A percentile compares a stretch with the other conserved stretches of the same genome.
Conservation (phyloP, 2,113 vertebrate genomes). For the Tachycineta bicolor region DNA sequence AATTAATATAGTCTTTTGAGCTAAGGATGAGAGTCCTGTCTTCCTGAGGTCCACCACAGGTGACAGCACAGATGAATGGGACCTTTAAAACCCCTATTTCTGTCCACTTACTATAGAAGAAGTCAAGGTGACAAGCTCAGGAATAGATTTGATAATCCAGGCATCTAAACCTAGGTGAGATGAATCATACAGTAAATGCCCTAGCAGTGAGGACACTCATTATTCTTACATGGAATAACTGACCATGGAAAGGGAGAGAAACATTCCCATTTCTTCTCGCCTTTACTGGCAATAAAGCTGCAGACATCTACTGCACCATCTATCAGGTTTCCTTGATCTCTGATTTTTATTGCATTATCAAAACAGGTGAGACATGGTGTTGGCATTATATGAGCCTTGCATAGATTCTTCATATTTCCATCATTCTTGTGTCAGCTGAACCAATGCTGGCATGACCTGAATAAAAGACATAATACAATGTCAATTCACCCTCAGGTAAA, state of each 20-base stretch:
- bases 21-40: neutral
- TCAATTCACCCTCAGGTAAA: neutral
- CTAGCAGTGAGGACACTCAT: neutral
- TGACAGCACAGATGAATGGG: conserved; percentile 2
- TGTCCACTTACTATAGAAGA: neutral
- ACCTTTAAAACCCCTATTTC: conserved; percentile 27
- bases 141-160: neutral
- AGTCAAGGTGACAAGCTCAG: conserved; percentile 1
- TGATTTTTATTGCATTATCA: conserved; percentile 6
- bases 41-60: neutral
- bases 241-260: neutral
- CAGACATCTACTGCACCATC: neutral
- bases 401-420: neutral
- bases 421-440: neutral
- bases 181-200: conserved; percentile 7
- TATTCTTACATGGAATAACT: conserved; percentile 2
- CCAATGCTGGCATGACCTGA: neutral
- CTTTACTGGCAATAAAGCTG: neutral
- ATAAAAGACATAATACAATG: neutral
- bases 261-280: neutral
- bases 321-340: neutral
- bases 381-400: neutral
- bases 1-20: conserved; percentile 26
- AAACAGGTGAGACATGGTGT: neutral
- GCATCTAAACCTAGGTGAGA: conserved; percentile 30